These are phyloP conservation scores for Malacosoma neustria DNA, from an alignment of 2,888 invertebrate genomes.

Conservation along the genomic window DNA sequence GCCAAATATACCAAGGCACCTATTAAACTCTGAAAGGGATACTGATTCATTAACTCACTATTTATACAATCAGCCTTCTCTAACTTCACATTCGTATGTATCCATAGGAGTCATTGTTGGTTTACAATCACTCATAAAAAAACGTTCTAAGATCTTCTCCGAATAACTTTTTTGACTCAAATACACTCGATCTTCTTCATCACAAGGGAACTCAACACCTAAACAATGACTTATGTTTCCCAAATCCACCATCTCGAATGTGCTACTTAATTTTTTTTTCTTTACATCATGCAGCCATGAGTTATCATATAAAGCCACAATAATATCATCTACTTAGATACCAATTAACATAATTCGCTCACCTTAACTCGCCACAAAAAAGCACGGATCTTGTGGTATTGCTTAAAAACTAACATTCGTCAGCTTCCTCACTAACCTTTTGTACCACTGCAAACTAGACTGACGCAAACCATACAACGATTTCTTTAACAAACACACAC, in stretches of 20 bases:
- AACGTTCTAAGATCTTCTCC: not conserved
- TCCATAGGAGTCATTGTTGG: not conserved
- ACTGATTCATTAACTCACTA: not conserved
- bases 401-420: conserved; percentile 7
- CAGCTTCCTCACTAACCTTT: conserved; percentile 8
- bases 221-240: conserved; percentile 4
- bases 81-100: not conserved
- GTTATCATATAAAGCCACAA: no score
- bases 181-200: conserved; percentile 2
- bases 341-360: conserved; percentile 8
- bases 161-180: not conserved
- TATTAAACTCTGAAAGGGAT: conserved; percentile 5
- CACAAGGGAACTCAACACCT: conserved; percentile 3
- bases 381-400: conserved; percentile 6
- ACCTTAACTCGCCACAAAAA: conserved; percentile 7
- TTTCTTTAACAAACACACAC: conserved; percentile 7
- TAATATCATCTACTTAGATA: not conserved
- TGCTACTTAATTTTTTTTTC: conserved; percentile 1
- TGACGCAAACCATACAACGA: conserved; percentile 4
- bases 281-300: conserved; percentile 5
- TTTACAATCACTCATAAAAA: not conserved
- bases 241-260: conserved; percentile 4
- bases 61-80: not conserved
- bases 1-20: conserved; percentile 15
- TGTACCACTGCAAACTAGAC: conserved; percentile 11